Base-by-base conservation (phyloP, 2,113 vertebrate species). In the Stigmatopora nigra region DNA sequence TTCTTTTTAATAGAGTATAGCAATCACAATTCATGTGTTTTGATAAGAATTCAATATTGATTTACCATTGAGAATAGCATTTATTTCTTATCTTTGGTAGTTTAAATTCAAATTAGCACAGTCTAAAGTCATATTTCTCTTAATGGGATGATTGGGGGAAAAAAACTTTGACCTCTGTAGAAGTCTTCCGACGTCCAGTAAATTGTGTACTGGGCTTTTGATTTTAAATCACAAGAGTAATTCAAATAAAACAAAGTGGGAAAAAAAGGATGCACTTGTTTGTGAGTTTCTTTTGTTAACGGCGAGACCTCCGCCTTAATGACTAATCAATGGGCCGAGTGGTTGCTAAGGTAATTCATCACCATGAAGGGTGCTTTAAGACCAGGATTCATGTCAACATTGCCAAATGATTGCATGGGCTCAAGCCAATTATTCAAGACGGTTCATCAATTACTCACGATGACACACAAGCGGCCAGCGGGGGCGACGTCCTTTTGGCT, bases 111-210 rank as follows among this genome's bases (percentile, higher is more conserved):
- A 82, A 84, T 81, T 84, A 79, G 79, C 81, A 66, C 82, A 69
- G 47, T 45, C 78, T 68, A 55, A 89, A 84, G 49, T 63, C 71
- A 71, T 88, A 78, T 87, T 91, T 90, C 88, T 91, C 87, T 90
- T 84, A 88, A 87, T 89, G 87, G 88, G 89, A 88, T 87, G 75
- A 84, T 84, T 72, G 80, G 73, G 80, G 82, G 69, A 4, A 41
- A 61, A 36, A 86, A 89, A 73, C 82, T 88, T 84, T 91, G 88
- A 90, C 88, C 90, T 90, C 91, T 90, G 88, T 88, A 89, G 89
- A 92, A 91, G 90, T 92, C 90, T 93, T 91, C 89, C 89, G 90
- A 89, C 72, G 80, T 86, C 78, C 82, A 73, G 83, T 74, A 79
- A 85, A 88, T 78, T 85, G 75, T 82, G 67, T 78, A 67, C 84